Evolutionary conservation across 1,140 invertebrate genomes (phyloP).

Genomic region (Portunus trituberculatus): DNA sequence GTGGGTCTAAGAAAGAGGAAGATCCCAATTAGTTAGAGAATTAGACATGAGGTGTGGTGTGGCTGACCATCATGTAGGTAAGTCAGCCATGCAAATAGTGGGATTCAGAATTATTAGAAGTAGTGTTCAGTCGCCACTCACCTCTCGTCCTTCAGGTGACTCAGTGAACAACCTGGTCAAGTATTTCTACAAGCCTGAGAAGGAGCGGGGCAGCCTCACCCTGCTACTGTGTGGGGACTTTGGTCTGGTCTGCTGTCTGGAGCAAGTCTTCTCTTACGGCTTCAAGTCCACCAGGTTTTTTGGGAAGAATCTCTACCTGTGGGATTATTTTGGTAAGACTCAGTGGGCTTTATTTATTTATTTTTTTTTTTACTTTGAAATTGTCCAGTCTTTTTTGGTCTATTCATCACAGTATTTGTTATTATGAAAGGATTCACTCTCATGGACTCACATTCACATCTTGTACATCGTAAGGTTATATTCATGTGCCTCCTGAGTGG

Average conservation of each 20-base stretch:
- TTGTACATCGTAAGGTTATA: too few relatives aligned
- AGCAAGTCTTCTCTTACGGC: slow-evolving; percentile 96
- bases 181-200: slow-evolving; percentile 93
- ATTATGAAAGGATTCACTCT: too few relatives aligned
- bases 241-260: slow-evolving; percentile 94
- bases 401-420: too few relatives aligned
- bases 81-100: background rate
- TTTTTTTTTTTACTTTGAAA: background rate
- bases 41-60: too few relatives aligned
- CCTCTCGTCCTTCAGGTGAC: slow-evolving; percentile 85
- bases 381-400: too few relatives aligned
- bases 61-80: too few relatives aligned
- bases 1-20: too few relatives aligned
- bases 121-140: background rate
- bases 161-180: slow-evolving; percentile 98
- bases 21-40: too few relatives aligned
- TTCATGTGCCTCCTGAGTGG: too few relatives aligned
- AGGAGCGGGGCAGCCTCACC: slow-evolving; percentile 88
- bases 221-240: slow-evolving; percentile 96
- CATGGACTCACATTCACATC: too few relatives aligned
- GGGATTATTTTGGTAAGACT: slow-evolving; percentile 96
- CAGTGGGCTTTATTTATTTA: too few relatives aligned
- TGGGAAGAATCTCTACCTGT: slow-evolving; percentile 96
- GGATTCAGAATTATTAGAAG: background rate
- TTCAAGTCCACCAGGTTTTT: slow-evolving; percentile 96